Evolutionary conservation across 2,797 vertebrate species (phyloP), one percentile per base, ranked within the genome.

Genomic region (Lacerta agilis): DNA sequence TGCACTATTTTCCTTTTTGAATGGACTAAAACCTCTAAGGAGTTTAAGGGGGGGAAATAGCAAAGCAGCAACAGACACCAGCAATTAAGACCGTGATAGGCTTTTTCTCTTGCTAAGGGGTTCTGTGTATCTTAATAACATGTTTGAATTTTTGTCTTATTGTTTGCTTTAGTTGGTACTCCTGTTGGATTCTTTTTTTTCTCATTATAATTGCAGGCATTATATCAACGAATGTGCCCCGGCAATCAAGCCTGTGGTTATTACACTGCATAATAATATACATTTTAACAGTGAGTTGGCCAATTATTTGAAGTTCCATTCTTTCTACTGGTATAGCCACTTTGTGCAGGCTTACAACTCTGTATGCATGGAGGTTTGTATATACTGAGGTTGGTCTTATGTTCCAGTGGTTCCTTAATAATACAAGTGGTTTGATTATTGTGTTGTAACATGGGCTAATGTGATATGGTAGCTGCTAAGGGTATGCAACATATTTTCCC

Each of bases 201-300:
- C 33, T 64, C 80, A 23, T 72, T 81, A 2, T 90, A 93, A 94
- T 95, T 73, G 91, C 45, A 94, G 79, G 29, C 23, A 86, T 92
- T 93, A 91, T 27, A 87, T 92, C 83, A 90, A 80, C 36, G 91
- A 90, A 92, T 86, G 91, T 93, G 83, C 88, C 89, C 64, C 88
- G 95, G 90, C 86, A 93, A 92, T 93, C 82, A 92, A 94, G 90
- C 87, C 88, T 69, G 82, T 95, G 90, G 95, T 96, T 96, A 94
- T 90, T 91, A 93, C 83, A 25, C 82, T 88, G 38, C 81, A 78
- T 95, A 95, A 96, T 94, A 92, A 91, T 73, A 92, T 79, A 82
- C 76, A 82, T 85, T 93, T 89, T 94, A 94, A 92, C 92, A 43
- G 25, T 83, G 80, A 82, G 92, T 95, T 94, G 93, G 87, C 61